Evolutionary conservation across 2,888 invertebrate species (phyloP), one percentile per base, ranked within the genome.

Genomic region (Balanococcus diminutus): DNA sequence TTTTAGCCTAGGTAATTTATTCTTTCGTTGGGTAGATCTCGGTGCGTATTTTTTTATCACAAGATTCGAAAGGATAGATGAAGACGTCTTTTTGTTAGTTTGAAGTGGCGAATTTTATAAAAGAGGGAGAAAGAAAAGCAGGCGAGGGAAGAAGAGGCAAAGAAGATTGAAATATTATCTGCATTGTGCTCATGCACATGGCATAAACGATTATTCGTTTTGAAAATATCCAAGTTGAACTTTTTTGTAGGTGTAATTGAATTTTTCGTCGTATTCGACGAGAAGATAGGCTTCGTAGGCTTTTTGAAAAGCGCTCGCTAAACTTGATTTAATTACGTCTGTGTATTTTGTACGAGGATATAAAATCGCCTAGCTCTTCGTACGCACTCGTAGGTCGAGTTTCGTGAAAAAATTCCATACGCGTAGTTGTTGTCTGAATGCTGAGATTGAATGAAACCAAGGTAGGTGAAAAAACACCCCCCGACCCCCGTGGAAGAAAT

Each of bases 151-250:
- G 14, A 42, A 28, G 72, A 28, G 72, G 31, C 25, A 14, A 72
- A 72, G 16, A 56, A 56, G 16, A 56, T 4, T n/a, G 56, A 56
- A 72, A 72, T 31, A 72, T 72, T 72, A 72, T 72, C 72, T 31
- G 72, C 72, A 72, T 72, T 72, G 72, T 72, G 72, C 72, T 72
- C 31, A 72, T 72, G 72, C 31, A 72, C 72, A 31, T 72, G 31
- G 72, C 5, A 72, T 72, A 72, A 72, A 72, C 72, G 72, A 72
- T 72, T 72, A 42, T 42, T 42, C 42, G 42, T 42, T 42, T 28
- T 72, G 28, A 25, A 72, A 72, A 72, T 72, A 16, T 28, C 72
- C 14, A 72, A 72, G 28, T 72, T 72, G 31, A 31, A 72, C 31
- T 72, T 72, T 72, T 72, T 31, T 28, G 31, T 72, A 31, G 72